Evolutionary conservation across 2,797 vertebrate genomes (phyloP).

Genomic region (Prionace glauca): DNA sequence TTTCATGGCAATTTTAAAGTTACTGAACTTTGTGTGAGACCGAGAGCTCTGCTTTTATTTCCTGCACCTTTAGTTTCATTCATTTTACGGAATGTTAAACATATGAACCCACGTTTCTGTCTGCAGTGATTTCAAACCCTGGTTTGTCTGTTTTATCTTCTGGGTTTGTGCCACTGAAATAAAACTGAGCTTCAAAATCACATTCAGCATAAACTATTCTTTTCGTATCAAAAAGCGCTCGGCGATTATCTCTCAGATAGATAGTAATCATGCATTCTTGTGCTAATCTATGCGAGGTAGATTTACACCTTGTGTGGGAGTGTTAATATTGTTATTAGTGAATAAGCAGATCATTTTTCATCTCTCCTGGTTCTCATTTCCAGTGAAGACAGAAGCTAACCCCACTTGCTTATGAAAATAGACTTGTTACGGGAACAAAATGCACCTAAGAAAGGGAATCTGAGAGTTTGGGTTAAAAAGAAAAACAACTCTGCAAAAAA

Average conservation of each 20-base stretch:
- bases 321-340: not conserved
- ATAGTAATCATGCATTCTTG: not conserved
- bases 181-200: not conserved
- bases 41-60: conserved; percentile 30
- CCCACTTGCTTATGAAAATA: not conserved
- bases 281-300: not conserved
- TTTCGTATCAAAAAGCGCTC: not conserved
- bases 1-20: conserved; percentile 23
- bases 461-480: not conserved
- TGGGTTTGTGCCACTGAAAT: not conserved
- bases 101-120: conserved; percentile 14
- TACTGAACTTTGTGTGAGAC: conserved; percentile 36
- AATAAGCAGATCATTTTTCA: not conserved
- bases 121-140: not conserved
- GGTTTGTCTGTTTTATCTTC: conserved; percentile 2
- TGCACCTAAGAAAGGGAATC: not conserved
- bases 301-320: not conserved
- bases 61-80: conserved; percentile 17
- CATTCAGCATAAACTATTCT: conserved; percentile 16
- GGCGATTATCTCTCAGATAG: not conserved
- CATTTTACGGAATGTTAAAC: conserved; percentile 23
- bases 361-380: not conserved
- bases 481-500: not conserved
- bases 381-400: not conserved
- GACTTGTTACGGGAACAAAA: not conserved